These are phyloP conservation scores for Drosophila rellima DNA, from an alignment of 2,888 invertebrate genomes.

Conservation along the genomic window DNA sequence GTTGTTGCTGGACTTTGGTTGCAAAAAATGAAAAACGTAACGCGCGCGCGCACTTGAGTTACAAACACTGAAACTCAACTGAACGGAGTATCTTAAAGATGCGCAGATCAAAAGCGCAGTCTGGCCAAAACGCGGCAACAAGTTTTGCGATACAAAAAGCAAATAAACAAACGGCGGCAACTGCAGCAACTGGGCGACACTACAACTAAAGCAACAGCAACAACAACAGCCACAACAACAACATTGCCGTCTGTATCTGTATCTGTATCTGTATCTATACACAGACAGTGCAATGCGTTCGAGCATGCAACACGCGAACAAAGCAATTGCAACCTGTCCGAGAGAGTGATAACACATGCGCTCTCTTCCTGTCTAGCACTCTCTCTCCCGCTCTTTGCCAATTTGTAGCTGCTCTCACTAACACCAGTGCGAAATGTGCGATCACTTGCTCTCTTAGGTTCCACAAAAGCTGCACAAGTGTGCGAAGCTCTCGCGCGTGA, in stretches of 20 bases:
- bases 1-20: constrained; percentile 19
- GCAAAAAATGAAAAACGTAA: constrained; percentile 46
- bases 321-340: constrained; percentile 58
- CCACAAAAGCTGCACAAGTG: constrained; percentile 68
- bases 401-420: constrained; percentile 27
- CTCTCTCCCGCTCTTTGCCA: constrained; percentile 47
- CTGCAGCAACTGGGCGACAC: constrained; percentile 43
- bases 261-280: constrained; percentile 51
- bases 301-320: constrained; percentile 63
- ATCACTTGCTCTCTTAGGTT: constrained; percentile 67
- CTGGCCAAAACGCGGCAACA: constrained; percentile 61
- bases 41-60: constrained; percentile 83
- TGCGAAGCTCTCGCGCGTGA: constrained; percentile 46
- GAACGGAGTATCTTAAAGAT: constrained; percentile 78
- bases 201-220: constrained; percentile 52
- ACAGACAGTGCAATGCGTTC: constrained; percentile 36
- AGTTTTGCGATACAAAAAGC: constrained; percentile 71
- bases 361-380: constrained; percentile 13
- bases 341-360: constrained; percentile 23
- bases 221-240: constrained; percentile 40
- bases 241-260: constrained; percentile 27
- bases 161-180: constrained; percentile 74
- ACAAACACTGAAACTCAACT: constrained; percentile 82
- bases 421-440: constrained; percentile 25
- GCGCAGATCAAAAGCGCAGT: constrained; percentile 69